A percentile compares a stretch with the other conserved stretches of the same genome.
Evolutionary conservation across 2,797 vertebrate species (phyloP).

Genomic region (Bradypus variegatus): DNA sequence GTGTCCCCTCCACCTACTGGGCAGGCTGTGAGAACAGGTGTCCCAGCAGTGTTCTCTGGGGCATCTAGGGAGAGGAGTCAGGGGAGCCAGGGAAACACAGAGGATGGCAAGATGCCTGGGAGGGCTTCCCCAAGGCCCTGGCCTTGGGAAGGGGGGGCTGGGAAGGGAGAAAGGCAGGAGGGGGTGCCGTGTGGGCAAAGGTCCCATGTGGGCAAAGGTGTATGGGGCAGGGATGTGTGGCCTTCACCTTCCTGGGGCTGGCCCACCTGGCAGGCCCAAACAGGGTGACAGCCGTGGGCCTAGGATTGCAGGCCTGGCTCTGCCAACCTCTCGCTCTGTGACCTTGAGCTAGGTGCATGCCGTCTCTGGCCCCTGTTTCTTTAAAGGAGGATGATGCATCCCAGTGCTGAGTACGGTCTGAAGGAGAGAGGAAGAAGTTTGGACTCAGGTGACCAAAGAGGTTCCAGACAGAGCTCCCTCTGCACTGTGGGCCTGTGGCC

Average conservation of each 20-base stretch:
- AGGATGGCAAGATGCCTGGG: background rate
- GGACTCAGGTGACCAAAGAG: background rate
- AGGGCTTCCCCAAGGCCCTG: background rate
- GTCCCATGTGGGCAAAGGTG: background rate
- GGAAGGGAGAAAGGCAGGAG: background rate
- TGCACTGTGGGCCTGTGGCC: background rate
- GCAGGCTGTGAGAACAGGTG: background rate
- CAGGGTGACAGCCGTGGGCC: background rate
- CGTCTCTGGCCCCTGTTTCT: background rate
- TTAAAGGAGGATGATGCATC: background rate
- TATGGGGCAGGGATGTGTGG: rapidly evolving
- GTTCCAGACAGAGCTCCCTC: background rate
- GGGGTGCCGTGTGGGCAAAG: background rate
- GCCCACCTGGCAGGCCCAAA: background rate
- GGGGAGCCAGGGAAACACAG: background rate
- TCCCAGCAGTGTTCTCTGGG: background rate
- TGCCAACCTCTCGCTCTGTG: background rate
- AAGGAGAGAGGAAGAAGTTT: background rate
- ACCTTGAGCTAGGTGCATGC: background rate
- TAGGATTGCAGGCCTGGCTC: background rate
- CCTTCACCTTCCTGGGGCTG: background rate
- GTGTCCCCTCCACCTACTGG: background rate
- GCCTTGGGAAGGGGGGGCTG: background rate
- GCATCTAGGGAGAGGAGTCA: background rate
- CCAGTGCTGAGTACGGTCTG: background rate